Evolutionary conservation across 2,113 vertebrate genomes (phyloP), one percentile per base, ranked within the genome.

Genomic region (Prinia subflava): DNA sequence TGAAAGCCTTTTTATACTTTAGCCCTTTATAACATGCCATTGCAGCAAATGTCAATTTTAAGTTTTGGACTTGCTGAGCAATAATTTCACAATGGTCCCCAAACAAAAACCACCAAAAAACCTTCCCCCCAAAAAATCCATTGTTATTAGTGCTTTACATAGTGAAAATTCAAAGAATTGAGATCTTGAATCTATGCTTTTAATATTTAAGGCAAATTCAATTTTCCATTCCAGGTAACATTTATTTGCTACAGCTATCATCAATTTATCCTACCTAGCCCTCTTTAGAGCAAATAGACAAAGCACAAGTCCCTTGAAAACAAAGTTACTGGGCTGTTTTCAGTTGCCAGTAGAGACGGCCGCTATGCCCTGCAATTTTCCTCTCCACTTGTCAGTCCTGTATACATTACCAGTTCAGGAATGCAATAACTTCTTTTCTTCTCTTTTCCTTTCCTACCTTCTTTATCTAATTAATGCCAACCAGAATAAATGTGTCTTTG

Each of bases 381-480:
- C 78, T 92, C 78, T 94, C 49, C 23, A 24, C 50, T 85, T 79
- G n/a, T 91, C 78, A 83, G 46, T 69, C 25, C 31, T 46, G 55
- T 74, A 65, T 73, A n/a, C 39, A 46, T 89, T 83, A 90, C 73
- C 70, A 76, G 37, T 63, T 83, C 53, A 90, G 91, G 87, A 95
- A 95, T 94, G 89, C 82, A 97, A 63, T 85, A 94, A 89, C 73
- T 83, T 87, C 60, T 95, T 85, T 89, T 87, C 47, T 79, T 95
- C 70, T 39, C 42, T 76, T 87, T 67, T 65, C 64, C 33, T 90
- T 79, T 85, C 63, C 75, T 78, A 65, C 35, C 17, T 85, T 95
- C 67, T 83, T 77, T 35, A 70, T 74, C 59, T 94, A 90, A 95
- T 85, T 92, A 94, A 82, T 91, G 50, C 74, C 59, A 77, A 31